These are phyloP conservation scores for Xiphorhynchus elegans DNA, from an alignment of 2,113 vertebrate species.

Conservation along the genomic window DNA sequence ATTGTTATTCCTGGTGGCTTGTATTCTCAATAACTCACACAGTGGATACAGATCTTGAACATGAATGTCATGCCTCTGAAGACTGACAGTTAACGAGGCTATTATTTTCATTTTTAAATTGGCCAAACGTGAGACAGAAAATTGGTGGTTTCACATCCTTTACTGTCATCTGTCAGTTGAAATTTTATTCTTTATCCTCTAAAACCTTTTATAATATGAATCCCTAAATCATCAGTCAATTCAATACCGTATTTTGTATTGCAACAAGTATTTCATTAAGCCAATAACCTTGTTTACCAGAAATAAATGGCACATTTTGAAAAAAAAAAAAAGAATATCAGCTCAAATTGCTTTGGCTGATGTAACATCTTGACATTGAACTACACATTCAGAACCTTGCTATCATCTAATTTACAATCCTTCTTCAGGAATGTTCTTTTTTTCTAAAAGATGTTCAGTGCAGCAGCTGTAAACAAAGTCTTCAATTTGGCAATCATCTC, in stretches of 20 bases:
- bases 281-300: neutral
- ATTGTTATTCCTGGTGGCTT: conserved; percentile 49
- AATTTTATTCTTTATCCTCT: conserved; percentile 24
- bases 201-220: neutral
- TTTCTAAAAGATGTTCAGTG: neutral
- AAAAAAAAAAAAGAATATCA: neutral
- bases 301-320: neutral
- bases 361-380: conserved; percentile 32
- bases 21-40: conserved; percentile 23
- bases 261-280: neutral
- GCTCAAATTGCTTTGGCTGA: neutral
- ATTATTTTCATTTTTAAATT: conserved; percentile 70
- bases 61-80: conserved; percentile 54
- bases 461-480: neutral
- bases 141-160: conserved; percentile 29
- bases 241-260: neutral
- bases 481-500: conserved; percentile 8
- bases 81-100: conserved; percentile 54
- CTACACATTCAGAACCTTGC: neutral
- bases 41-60: conserved; percentile 49
- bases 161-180: neutral
- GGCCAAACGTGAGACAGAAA: neutral
- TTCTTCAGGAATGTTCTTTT: conserved; percentile 13
- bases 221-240: neutral
- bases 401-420: neutral